These are phyloP conservation scores for Cheilosia vernalis DNA, from an alignment of 2,888 invertebrate species.

Conservation along the genomic window DNA sequence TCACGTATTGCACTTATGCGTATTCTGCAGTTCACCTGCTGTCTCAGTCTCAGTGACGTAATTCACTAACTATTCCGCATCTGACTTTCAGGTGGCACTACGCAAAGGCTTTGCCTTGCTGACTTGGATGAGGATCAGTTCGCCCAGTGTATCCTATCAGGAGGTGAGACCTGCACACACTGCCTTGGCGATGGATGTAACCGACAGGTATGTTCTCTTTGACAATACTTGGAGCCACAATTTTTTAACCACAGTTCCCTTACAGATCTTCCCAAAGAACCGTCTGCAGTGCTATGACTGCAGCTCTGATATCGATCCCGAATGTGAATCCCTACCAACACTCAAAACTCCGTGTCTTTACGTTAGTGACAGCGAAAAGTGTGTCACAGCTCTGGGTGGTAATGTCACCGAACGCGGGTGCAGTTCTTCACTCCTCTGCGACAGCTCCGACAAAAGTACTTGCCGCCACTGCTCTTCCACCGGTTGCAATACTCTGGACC, in stretches of 20 bases:
- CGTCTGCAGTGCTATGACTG: constrained; percentile 80
- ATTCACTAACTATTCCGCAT: background rate
- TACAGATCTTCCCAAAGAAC: constrained; percentile 79
- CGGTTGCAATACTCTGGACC: constrained; percentile 80
- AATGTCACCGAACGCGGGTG: constrained; percentile 80
- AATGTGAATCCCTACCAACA: constrained; percentile 79
- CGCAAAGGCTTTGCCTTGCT: constrained; percentile 79
- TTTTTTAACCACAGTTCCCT: background rate
- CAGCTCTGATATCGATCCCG: constrained; percentile 77
- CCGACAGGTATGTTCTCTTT: constrained; percentile 76
- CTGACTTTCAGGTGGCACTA: constrained; percentile 78
- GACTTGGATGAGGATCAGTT: constrained; percentile 78
- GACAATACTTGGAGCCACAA: no score
- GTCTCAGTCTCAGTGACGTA: background rate
- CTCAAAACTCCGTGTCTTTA: constrained; percentile 76
- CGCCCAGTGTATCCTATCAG: constrained; percentile 78
- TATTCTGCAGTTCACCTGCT: background rate
- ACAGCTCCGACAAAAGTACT: constrained; percentile 76
- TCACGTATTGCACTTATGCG: background rate
- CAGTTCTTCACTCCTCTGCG: constrained; percentile 78
- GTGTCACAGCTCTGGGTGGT: constrained; percentile 76
- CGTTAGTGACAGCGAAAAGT: constrained; percentile 77
- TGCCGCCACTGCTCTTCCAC: constrained; percentile 79
- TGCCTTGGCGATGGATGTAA: constrained; percentile 79
- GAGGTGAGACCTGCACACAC: constrained; percentile 77